phyloP scores from a whole-genome alignment of 2,888 invertebrate species.

The Gandaritis pyraliata region DNA sequence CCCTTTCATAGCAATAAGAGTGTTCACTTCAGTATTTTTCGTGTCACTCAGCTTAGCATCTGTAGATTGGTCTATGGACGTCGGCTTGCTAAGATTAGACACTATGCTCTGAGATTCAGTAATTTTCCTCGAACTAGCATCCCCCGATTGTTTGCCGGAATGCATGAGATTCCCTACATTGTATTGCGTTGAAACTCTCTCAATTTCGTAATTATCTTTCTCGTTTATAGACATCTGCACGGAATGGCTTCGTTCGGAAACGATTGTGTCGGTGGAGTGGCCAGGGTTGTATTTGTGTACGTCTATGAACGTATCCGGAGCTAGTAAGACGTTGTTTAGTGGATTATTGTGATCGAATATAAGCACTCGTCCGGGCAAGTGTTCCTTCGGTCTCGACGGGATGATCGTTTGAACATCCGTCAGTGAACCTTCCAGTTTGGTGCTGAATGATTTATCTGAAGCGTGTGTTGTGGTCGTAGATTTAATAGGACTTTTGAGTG shows the following conservation, averaged over 20 bases:
- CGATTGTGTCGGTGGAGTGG: conserved; percentile 32
- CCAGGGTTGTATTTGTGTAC: conserved; percentile 61
- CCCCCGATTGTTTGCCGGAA: conserved; percentile 38
- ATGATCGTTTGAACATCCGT: background rate
- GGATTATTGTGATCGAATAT: conserved; percentile 71
- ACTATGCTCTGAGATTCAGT: conserved; percentile 35
- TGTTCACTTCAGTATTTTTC: conserved; percentile 62
- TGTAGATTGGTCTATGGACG: conserved; percentile 51
- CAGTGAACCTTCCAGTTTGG: conserved; percentile 9
- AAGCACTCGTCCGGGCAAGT: conserved; percentile 45
- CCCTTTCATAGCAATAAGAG: conserved; percentile 67
- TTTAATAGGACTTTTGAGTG: conserved; percentile 36
- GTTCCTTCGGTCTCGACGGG: conserved; percentile 4
- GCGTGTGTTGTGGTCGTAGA: background rate
- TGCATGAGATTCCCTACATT: conserved; percentile 25
- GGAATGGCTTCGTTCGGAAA: conserved; percentile 28
- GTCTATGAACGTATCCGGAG: conserved; percentile 45
- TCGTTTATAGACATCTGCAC: conserved; percentile 3
- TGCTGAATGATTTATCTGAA: conserved; percentile 31
- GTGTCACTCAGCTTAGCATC: conserved; percentile 43
- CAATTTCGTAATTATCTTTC: conserved; percentile 33
- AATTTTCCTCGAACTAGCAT: conserved; percentile 30
- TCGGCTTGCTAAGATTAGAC: conserved; percentile 45
- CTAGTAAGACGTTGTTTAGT: conserved; percentile 65
- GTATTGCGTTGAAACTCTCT: conserved; percentile 38